Conservation (phyloP, 2,888 invertebrate species). For the Spodoptera picta region DNA sequence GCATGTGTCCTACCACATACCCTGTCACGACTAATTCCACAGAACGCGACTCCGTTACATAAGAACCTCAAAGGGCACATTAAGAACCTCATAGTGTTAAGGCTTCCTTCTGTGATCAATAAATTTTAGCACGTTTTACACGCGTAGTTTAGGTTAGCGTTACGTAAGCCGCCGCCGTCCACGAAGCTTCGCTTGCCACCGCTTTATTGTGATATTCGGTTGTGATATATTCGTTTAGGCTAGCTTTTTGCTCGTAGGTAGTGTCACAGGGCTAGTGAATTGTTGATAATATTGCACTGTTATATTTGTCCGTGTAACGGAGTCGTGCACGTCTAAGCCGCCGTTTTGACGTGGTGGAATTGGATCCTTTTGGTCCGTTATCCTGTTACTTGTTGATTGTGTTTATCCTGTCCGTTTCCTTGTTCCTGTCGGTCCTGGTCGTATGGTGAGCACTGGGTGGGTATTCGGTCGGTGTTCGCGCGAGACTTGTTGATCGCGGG, state of each 20-base stretch:
- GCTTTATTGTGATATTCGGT: slow-evolving; percentile 88
- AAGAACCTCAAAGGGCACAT: slow-evolving; percentile 75
- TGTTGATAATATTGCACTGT: slow-evolving; percentile 43
- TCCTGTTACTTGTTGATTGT: slow-evolving; percentile 68
- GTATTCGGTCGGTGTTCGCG: slow-evolving; percentile 60
- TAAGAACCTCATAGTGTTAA: slow-evolving; percentile 80
- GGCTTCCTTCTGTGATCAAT: slow-evolving; percentile 87
- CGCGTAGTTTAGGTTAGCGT: slow-evolving; percentile 80
- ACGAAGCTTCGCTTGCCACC: slow-evolving; percentile 87
- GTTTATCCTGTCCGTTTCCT: slow-evolving; percentile 49
- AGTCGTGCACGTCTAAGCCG: slow-evolving; percentile 66
- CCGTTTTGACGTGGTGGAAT: slow-evolving; percentile 66
- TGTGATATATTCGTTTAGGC: slow-evolving; percentile 85
- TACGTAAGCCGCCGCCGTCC: slow-evolving; percentile 88
- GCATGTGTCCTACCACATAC: slow-evolving; percentile 78
- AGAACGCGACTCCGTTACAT: slow-evolving; percentile 85
- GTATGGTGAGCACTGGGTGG: slow-evolving; percentile 69
- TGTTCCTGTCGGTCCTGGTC: slow-evolving; percentile 59
- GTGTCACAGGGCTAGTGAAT: slow-evolving; percentile 52
- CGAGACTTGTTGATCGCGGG: slow-evolving; percentile 74
- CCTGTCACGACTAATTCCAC: slow-evolving; percentile 73
- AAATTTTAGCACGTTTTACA: slow-evolving; percentile 86
- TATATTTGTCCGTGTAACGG: slow-evolving; percentile 63
- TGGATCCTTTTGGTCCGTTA: slow-evolving; percentile 46
- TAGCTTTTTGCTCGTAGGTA: slow-evolving; percentile 83